Evolutionary conservation across 2,113 vertebrate species (phyloP), one percentile per base, ranked within the genome.

Genomic region (Notechis scutatus): DNA sequence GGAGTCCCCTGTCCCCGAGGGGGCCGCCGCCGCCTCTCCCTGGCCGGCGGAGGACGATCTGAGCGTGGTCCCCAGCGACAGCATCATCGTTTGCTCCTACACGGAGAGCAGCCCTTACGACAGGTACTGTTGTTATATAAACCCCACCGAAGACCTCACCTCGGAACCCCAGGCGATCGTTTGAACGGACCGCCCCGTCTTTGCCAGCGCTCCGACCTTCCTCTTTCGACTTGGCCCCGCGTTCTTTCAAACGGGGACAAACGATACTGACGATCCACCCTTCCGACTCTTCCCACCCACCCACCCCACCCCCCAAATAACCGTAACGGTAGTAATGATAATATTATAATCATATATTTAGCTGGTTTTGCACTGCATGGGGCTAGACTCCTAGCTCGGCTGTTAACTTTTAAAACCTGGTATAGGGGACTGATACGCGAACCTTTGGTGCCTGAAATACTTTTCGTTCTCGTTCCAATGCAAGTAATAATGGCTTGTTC

Each of bases 41-140:
- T 96, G 96, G 1, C 97, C 96, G 9, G 15, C 95, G 0, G 98
- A 98, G 95, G 97, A 97, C 91, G 97, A 97, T 94, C 96, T 98
- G 94, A 97, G 97, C 94, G 97, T 98, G 57, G 97, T 97, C 90
- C 98, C 97, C 88, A 97, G 97, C 95, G 98, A 98, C 96, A 98
- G 97, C 93, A 92, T 98, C 92, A 98, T 98, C 90, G 97, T 98
- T 92, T 98, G 97, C 94, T 97, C 98, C 52, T 98, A 98, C 96
- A 97, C 97, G 95, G 97, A 98, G 92, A 97, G 95, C 95, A 97
- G 96, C 92, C 97, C 97, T 92, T 97, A 98, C 39, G 97, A 98
- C 94, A 97, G 95, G 94, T 98, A 98, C 95, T 98, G 98, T 96
- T 98, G 98, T 95, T 98, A 98, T 85, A 96, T 98, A 96, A 98